A percentile compares a stretch with the other conserved stretches of the same genome.
Evolutionary conservation across 2,113 vertebrate species (phyloP).

Genomic region (Eleginops maclovinus): DNA sequence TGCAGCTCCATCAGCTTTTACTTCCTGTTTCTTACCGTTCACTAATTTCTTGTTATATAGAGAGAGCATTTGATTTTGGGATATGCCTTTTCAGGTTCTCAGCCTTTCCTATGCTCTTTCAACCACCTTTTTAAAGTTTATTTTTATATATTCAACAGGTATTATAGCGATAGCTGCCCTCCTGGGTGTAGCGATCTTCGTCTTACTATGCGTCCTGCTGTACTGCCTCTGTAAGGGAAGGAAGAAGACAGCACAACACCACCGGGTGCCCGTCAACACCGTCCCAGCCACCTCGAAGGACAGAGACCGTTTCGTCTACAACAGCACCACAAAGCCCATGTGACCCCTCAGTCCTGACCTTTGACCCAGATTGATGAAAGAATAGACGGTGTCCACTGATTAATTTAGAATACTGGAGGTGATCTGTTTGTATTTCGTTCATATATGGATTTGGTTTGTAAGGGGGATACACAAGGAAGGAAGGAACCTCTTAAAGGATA

Average conservation of each 20-base stretch:
- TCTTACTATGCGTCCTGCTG: slow-evolving; percentile 84
- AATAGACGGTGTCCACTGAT: not conserved
- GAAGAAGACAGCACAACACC: slow-evolving; percentile 75
- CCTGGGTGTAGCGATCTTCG: slow-evolving; percentile 85
- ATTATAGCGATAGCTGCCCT: slow-evolving; percentile 81
- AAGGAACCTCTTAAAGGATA: slow-evolving; percentile 12
- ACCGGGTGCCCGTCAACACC: slow-evolving; percentile 83
- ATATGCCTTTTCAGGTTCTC: not conserved
- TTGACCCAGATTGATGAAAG: slow-evolving; percentile 38
- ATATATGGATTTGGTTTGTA: slow-evolving; percentile 24
- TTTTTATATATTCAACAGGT: slow-evolving; percentile 46
- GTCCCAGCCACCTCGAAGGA: slow-evolving; percentile 85
- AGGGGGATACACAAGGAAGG: slow-evolving; percentile 13
- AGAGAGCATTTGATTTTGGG: not conserved
- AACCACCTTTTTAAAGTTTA: not conserved
- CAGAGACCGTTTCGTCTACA: slow-evolving; percentile 90
- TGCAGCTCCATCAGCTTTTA: not conserved
- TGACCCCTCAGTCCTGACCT: slow-evolving; percentile 76
- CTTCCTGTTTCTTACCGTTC: not conserved
- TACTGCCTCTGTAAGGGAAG: slow-evolving; percentile 89
- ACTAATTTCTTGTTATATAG: not conserved
- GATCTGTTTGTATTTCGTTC: slow-evolving; percentile 27
- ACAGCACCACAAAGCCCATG: slow-evolving; percentile 91
- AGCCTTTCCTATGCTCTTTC: not conserved
- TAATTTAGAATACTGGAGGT: slow-evolving; percentile 7